Percentiles rank a stretch among this genome's conserved stretches.
Evolutionary conservation across 2,113 vertebrate species (phyloP).

Genomic region (Oncorhynchus mykiss): DNA sequence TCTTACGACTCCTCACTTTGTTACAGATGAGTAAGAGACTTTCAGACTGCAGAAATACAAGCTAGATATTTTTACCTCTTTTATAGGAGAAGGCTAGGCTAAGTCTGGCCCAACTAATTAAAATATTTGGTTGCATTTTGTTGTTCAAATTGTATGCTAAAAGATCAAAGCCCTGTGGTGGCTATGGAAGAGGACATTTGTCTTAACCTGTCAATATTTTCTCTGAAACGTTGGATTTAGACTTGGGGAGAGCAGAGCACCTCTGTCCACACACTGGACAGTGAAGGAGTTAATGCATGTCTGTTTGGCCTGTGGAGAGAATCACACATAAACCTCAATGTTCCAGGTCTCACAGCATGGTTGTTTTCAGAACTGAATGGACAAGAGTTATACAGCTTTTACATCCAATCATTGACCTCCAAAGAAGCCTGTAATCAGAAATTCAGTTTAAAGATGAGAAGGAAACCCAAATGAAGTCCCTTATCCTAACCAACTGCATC

Average conservation of each 20-base stretch:
- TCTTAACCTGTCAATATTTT: neutral
- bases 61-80: conserved; percentile 18
- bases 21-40: too few relatives aligned
- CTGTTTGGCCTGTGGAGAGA: conserved; percentile 1
- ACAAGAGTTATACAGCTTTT: neutral
- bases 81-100: neutral
- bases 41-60: conserved; percentile 4
- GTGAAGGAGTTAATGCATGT: neutral
- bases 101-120: neutral
- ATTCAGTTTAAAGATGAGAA: neutral
- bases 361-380: neutral
- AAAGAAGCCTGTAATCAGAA: neutral
- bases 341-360: conserved; percentile 2
- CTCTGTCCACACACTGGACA: conserved; percentile 5
- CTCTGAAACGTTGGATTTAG: neutral
- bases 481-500: neutral
- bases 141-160: neutral
- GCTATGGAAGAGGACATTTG: neutral
- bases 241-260: conserved; percentile 2
- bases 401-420: neutral
- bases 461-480: neutral
- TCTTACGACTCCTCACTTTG: neutral
- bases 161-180: neutral
- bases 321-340: conserved; percentile 5
- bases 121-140: neutral